Evolutionary conservation across 2,113 vertebrate genomes (phyloP).

Genomic region (Rhodinocichla rosea): DNA sequence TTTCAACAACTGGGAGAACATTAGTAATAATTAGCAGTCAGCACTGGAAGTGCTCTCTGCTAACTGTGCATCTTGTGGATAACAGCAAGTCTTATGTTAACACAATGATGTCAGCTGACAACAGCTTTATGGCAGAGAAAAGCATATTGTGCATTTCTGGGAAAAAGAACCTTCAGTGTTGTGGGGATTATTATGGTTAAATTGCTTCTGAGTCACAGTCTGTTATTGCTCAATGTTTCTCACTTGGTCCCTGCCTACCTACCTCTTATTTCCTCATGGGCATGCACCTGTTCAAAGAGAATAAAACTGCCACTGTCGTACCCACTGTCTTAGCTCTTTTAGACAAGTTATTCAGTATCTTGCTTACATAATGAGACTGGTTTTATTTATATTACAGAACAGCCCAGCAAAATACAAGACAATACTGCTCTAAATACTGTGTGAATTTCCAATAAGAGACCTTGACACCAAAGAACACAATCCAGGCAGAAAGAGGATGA

Average conservation of each 20-base stretch:
- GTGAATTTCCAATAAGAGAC: neutral
- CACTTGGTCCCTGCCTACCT: neutral
- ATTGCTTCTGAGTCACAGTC: slow-evolving; percentile 3
- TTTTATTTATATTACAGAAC: neutral
- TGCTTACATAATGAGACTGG: neutral
- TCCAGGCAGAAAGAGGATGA: neutral
- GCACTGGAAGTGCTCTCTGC: neutral
- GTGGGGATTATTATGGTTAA: neutral
- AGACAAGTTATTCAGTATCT: neutral
- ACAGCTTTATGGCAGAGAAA: slow-evolving; percentile 4
- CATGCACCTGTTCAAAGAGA: neutral
- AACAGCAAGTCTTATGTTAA: neutral
- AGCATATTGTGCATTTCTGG: slow-evolving; percentile 9
- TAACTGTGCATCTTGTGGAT: neutral
- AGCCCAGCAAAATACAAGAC: neutral
- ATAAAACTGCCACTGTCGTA: neutral
- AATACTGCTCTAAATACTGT: neutral
- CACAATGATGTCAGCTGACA: neutral
- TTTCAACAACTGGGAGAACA: neutral
- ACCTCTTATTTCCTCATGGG: neutral
- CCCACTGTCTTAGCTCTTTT: neutral
- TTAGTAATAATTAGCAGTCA: neutral
- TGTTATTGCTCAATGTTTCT: neutral
- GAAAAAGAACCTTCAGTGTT: neutral
- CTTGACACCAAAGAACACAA: neutral